A percentile compares a stretch with the other conserved stretches of the same genome.
Evolutionary conservation across 2,797 vertebrate genomes (phyloP).

Genomic region (Naso thynnoides): DNA sequence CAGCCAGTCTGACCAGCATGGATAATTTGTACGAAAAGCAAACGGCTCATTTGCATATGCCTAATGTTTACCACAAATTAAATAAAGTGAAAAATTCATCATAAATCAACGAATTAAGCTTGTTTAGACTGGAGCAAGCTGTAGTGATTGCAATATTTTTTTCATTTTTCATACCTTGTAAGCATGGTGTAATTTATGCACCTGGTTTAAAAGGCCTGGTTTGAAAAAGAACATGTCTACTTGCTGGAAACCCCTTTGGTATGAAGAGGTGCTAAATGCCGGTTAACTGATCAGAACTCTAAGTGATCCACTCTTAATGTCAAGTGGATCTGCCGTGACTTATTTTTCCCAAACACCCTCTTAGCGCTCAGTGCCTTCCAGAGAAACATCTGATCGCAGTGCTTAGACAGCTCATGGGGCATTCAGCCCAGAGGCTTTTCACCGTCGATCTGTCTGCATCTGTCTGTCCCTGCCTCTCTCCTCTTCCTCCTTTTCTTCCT

Average conservation of each 20-base stretch:
- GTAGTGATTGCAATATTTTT: not conserved
- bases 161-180: no score
- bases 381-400: constrained; percentile 19
- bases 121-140: not conserved
- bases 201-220: not conserved
- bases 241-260: constrained; percentile 3
- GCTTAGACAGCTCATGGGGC: constrained; percentile 28
- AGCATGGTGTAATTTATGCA: not conserved
- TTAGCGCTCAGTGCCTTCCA: constrained; percentile 36
- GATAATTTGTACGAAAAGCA: no score
- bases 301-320: constrained; percentile 34
- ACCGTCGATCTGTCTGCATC: constrained; percentile 26
- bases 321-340: constrained; percentile 12
- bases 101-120: not conserved
- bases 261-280: constrained; percentile 43
- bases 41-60: no score
- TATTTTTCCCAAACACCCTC: constrained; percentile 39
- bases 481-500: not conserved
- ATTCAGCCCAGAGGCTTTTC: constrained; percentile 41
- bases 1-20: no score
- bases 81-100: no score
- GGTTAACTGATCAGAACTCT: constrained; percentile 43
- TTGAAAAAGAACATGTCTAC: not conserved
- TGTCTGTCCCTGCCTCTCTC: constrained; percentile 14
- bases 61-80: no score